Conservation (phyloP, 2,888 invertebrate species). For the Zygothrica quintamaculata region DNA sequence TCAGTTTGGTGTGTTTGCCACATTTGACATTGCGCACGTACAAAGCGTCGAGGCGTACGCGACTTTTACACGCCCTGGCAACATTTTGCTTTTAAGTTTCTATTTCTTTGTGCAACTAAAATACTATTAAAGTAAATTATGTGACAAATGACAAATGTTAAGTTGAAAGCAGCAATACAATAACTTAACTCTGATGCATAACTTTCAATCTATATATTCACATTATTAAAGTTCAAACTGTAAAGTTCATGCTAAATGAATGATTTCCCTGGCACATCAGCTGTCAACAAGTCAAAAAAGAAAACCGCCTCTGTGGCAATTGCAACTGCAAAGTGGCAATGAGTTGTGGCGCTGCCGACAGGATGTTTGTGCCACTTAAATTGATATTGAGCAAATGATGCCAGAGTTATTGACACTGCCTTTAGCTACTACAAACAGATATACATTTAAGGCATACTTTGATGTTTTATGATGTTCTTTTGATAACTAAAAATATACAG, state of each 20-base stretch:
- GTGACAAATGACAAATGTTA: slow-evolving; percentile 53
- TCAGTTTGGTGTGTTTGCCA: slow-evolving; percentile 23
- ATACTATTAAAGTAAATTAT: slow-evolving; percentile 56
- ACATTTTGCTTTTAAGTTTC: slow-evolving; percentile 58
- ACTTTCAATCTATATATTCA: slow-evolving; percentile 19
- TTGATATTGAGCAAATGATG: slow-evolving; percentile 55
- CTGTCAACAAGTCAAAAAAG: slow-evolving; percentile 23
- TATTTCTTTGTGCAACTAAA: slow-evolving; percentile 35
- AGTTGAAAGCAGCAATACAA: slow-evolving; percentile 9
- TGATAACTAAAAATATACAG: too few species aligned
- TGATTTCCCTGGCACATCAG: slow-evolving; percentile 30
- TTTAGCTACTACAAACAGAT: slow-evolving; percentile 16
- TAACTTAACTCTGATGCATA: slow-evolving; percentile 29
- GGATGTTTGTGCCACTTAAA: slow-evolving; percentile 66
- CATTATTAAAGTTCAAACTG: slow-evolving; percentile 30
- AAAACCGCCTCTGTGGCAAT: slow-evolving; percentile 13
- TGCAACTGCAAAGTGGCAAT: slow-evolving; percentile 41
- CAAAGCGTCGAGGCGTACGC: slow-evolving; percentile 54
- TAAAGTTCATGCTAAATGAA: slow-evolving; percentile 15
- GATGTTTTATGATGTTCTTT: too few species aligned
- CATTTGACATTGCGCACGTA: slow-evolving; percentile 67
- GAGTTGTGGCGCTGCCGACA: slow-evolving; percentile 14
- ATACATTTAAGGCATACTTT: too few species aligned
- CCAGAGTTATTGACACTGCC: background rate
- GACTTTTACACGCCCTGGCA: slow-evolving; percentile 63